These are phyloP conservation scores for Malurus leucopterus DNA, from an alignment of 2,797 vertebrate genomes.

Conservation along the genomic window DNA sequence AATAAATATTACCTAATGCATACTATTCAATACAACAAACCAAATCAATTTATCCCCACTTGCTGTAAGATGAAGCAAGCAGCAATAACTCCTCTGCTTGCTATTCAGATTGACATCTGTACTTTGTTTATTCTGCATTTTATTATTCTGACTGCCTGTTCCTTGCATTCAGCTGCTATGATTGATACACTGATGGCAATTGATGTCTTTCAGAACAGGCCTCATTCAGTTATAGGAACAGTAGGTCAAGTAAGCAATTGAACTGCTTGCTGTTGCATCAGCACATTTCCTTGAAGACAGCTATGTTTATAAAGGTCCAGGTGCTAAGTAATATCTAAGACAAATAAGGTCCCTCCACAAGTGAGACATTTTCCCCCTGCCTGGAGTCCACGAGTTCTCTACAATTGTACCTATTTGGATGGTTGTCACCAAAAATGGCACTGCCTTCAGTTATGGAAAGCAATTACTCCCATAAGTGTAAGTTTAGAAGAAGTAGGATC, in stretches of 20 bases:
- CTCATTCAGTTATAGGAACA: not conserved
- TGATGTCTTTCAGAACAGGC: not conserved
- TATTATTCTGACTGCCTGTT: not conserved
- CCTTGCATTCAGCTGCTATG: not conserved
- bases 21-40: not conserved
- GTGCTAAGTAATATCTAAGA: not conserved
- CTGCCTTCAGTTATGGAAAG: not conserved
- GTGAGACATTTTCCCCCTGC: not conserved
- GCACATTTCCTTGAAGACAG: not conserved
- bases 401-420: not conserved
- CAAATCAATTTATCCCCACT: not conserved
- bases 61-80: not conserved
- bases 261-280: not conserved
- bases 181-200: not conserved
- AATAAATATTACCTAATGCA: conserved; percentile 21
- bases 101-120: not conserved
- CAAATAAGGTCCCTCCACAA: not conserved
- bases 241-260: not conserved
- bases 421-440: not conserved
- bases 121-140: not conserved
- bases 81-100: not conserved
- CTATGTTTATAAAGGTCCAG: not conserved
- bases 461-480: fast-evolving
- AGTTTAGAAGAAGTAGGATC: not conserved
- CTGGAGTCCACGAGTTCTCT: not conserved